Base-by-base conservation (phyloP, 2,113 vertebrate species). In the Noturus placidus region DNA sequence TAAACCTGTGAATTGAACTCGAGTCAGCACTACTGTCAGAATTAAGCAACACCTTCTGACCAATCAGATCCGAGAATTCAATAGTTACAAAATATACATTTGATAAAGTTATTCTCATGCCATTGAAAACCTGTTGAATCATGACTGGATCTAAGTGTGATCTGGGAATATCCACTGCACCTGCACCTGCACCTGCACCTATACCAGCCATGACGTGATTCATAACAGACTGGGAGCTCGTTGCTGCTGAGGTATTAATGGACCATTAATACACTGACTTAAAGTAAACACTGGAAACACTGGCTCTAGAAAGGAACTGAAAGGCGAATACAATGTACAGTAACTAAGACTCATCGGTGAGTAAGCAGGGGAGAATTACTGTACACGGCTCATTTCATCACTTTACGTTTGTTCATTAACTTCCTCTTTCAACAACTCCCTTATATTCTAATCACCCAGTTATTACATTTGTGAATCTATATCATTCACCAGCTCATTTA, bases 181-280 rank as follows among this genome's bases (percentile, higher is more conserved):
- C 89, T 88, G 89, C 84, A 67, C n/a, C n/a, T n/a, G n/a, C n/a
- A n/a, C n/a, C 69, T 57, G 74, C 84, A 90, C 89, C 89, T 88
- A 87, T 81, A 67, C 22, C 25, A 17, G 65, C 30, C 33, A 50
- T n/a, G 10, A 67, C 27, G 13, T 90, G 86, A 90, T 87, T 90
- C 89, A 90, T 50, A 59, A 86, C 65, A 46, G 46, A 70, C 50
- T 33, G 70, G 17, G 79, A 33, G 52, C 35, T 78, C 50, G 20
- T 25, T 67, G 65, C 52, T 84, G 22, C 33, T 25, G 56, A 81
- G 33, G 46, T 2, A 27, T 72, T 46, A 80, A 83, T 61, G 57
- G 19, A 17, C 72, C 76, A 9, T 84, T 59, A 80, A 72, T 7
- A 57, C 80, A 81, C 74, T 88, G 79, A 88, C 20, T 63, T 52